Conservation (phyloP, 2,888 invertebrate species). For the Pseudanteris insignis region DNA sequence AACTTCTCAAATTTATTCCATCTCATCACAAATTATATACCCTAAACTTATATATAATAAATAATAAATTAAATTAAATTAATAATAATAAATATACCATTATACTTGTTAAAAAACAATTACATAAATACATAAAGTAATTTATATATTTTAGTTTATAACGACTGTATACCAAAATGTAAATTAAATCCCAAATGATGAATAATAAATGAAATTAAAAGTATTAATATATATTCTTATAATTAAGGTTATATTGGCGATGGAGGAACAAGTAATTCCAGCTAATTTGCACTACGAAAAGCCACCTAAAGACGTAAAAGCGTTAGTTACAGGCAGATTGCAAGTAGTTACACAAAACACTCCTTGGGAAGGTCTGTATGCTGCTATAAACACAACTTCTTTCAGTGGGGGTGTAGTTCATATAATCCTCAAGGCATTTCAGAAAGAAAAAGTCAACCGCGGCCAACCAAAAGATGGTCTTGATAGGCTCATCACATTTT, state of each 20-base stretch:
- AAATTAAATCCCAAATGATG: too few species aligned
- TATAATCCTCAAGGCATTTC: slow-evolving; percentile 35
- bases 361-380: slow-evolving; percentile 40
- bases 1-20: too few species aligned
- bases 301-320: slow-evolving; percentile 54
- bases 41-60: too few species aligned
- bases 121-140: too few species aligned
- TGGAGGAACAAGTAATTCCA: slow-evolving; percentile 65
- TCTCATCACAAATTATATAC: too few species aligned
- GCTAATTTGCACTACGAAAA: slow-evolving; percentile 69
- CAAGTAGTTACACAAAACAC: slow-evolving; percentile 35
- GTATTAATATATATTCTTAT: too few species aligned
- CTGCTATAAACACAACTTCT: slow-evolving; percentile 29
- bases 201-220: slow-evolving; percentile 12
- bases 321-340: slow-evolving; percentile 38
- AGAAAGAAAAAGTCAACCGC: slow-evolving; percentile 63
- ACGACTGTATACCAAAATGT: too few species aligned
- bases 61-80: too few species aligned
- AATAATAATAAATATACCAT: too few species aligned
- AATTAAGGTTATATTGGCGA: slow-evolving; percentile 40
- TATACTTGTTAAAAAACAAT: too few species aligned
- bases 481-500: slow-evolving; percentile 76
- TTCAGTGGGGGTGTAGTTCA: slow-evolving; percentile 29
- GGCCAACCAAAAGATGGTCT: slow-evolving; percentile 72
- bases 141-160: too few species aligned